phyloP scores from a whole-genome alignment of 1,140 invertebrate species.

The Drosophila bipectinata region DNA sequence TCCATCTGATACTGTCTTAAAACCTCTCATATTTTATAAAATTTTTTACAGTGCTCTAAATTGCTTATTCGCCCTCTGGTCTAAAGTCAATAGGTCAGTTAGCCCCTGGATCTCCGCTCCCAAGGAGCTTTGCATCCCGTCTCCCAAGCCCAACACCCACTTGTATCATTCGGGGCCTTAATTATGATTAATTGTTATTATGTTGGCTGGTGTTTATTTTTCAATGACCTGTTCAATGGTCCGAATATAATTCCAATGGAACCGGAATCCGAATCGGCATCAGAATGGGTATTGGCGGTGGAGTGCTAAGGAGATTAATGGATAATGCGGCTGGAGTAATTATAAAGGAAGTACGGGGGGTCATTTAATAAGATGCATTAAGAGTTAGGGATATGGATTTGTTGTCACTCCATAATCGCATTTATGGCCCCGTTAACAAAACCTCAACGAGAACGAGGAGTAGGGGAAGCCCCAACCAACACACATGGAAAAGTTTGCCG shows the following conservation, averaged over 20 bases:
- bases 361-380: too few species aligned
- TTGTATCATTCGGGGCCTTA: slow-evolving; percentile 52
- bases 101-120: slow-evolving; percentile 22
- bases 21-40: background rate
- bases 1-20: too few species aligned
- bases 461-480: slow-evolving; percentile 10
- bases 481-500: slow-evolving; percentile 38
- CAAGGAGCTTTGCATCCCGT: slow-evolving; percentile 23
- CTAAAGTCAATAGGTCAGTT: slow-evolving; percentile 48
- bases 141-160: slow-evolving; percentile 4
- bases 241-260: slow-evolving; percentile 37
- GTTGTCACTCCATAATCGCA: slow-evolving; percentile 69
- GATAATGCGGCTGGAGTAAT: background rate
- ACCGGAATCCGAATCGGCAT: slow-evolving; percentile 33
- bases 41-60: background rate
- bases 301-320: slow-evolving; percentile 25
- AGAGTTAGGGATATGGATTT: slow-evolving; percentile 20
- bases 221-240: slow-evolving; percentile 60
- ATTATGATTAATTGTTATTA: slow-evolving; percentile 79
- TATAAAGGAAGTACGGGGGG: too few species aligned
- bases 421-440: slow-evolving; percentile 48
- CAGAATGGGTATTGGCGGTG: background rate
- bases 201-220: slow-evolving; percentile 44
- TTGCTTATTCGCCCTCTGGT: background rate
- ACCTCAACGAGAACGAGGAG: background rate